phyloP scores from a whole-genome alignment of 2,113 vertebrate species.

The Nycticryphes semicollaris region DNA sequence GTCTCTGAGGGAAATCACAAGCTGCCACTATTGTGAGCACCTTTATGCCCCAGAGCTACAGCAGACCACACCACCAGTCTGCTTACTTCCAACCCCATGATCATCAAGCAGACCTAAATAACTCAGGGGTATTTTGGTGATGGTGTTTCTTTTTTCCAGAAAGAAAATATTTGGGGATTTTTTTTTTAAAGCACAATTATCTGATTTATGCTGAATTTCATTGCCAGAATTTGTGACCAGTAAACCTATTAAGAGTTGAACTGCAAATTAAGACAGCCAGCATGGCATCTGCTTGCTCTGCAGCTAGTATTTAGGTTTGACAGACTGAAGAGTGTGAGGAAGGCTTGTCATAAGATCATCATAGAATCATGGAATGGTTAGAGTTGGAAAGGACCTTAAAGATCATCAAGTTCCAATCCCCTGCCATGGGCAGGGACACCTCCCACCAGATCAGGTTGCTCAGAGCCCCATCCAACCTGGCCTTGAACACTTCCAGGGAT shows the following conservation, averaged over 20 bases:
- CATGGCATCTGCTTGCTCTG: background rate
- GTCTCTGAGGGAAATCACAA: fast-evolving
- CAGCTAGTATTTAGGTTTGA: background rate
- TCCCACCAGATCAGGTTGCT: too few species aligned
- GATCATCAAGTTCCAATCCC: too few species aligned
- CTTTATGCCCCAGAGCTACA: background rate
- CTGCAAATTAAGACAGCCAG: background rate
- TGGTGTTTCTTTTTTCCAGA: too few species aligned
- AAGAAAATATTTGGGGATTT: background rate
- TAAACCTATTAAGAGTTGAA: background rate
- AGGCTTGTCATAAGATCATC: background rate
- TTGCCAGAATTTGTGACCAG: background rate
- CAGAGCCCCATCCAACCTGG: too few species aligned
- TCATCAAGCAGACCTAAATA: background rate
- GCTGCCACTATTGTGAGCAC: background rate
- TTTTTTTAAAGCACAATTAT: background rate
- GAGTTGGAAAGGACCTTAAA: too few species aligned
- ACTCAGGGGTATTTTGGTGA: too few species aligned
- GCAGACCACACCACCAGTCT: background rate
- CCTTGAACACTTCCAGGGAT: too few species aligned
- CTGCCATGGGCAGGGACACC: too few species aligned
- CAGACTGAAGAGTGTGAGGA: fast-evolving
- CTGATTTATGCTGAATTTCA: background rate
- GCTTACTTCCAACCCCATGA: background rate
- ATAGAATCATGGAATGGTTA: too few species aligned